Conservation (phyloP, 2,797 vertebrate genomes). For the Podargus strigoides region DNA sequence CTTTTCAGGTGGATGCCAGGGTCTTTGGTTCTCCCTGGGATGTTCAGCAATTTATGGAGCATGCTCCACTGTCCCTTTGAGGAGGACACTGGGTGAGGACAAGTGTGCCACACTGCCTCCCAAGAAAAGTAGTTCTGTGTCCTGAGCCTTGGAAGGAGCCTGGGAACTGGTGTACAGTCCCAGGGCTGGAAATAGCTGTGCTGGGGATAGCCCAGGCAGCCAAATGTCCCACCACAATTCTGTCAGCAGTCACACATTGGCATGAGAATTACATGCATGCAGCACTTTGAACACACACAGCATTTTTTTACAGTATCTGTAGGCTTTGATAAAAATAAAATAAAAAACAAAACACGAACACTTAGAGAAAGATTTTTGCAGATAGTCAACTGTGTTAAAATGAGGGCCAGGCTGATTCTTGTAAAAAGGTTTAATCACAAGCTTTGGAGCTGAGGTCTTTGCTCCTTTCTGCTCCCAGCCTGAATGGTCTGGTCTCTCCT, state of each 20-base stretch:
- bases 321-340: not conserved
- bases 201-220: not conserved
- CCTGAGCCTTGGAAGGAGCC: not conserved
- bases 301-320: not conserved
- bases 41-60: not conserved
- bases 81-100: not conserved
- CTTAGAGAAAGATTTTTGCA: not conserved
- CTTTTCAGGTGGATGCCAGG: not conserved
- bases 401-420: not conserved
- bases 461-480: not conserved
- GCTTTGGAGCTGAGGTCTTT: not conserved
- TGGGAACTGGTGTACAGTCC: not conserved
- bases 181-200: not conserved
- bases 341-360: not conserved
- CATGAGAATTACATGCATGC: not conserved
- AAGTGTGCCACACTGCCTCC: rapidly evolving
- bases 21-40: not conserved
- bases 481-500: not conserved
- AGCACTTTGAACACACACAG: not conserved
- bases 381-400: not conserved
- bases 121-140: not conserved
- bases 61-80: not conserved
- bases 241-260: not conserved
- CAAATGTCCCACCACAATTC: not conserved
- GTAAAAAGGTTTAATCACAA: not conserved